phyloP scores from a whole-genome alignment of 2,113 vertebrate genomes.

The Shinisaurus crocodilurus region DNA sequence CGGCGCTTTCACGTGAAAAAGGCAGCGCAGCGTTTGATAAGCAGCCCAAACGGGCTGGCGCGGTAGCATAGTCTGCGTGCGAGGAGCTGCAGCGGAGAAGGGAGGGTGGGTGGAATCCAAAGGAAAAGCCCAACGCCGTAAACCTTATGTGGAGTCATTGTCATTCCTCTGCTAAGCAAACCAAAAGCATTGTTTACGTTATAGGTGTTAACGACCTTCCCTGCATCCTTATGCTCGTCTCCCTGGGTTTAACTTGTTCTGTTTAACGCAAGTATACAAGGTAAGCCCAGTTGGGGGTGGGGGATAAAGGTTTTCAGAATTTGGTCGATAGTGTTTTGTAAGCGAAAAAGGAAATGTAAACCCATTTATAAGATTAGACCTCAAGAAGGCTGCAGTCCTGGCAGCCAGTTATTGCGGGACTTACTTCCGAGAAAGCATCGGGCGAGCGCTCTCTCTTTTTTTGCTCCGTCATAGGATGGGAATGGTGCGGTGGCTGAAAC shows the following conservation, averaged over 20 bases:
- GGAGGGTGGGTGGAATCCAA: neutral
- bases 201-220: too few relatives aligned
- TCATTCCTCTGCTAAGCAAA: too few relatives aligned
- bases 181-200: neutral
- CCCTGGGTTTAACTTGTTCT: neutral
- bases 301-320: too few relatives aligned
- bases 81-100: neutral
- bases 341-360: neutral
- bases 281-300: neutral
- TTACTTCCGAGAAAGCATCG: neutral
- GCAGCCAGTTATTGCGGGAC: neutral
- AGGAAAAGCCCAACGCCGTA: neutral
- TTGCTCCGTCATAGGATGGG: neutral
- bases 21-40: constrained; percentile 39
- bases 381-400: neutral
- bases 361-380: neutral
- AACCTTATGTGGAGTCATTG: too few relatives aligned
- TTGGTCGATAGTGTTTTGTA: neutral
- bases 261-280: neutral
- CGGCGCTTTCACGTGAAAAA: constrained; percentile 35
- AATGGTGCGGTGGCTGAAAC: neutral
- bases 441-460: neutral
- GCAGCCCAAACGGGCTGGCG: neutral
- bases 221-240: neutral
- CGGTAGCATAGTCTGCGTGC: neutral